Conservation (phyloP, 2,888 invertebrate species). For the Proisotoma minuta region DNA sequence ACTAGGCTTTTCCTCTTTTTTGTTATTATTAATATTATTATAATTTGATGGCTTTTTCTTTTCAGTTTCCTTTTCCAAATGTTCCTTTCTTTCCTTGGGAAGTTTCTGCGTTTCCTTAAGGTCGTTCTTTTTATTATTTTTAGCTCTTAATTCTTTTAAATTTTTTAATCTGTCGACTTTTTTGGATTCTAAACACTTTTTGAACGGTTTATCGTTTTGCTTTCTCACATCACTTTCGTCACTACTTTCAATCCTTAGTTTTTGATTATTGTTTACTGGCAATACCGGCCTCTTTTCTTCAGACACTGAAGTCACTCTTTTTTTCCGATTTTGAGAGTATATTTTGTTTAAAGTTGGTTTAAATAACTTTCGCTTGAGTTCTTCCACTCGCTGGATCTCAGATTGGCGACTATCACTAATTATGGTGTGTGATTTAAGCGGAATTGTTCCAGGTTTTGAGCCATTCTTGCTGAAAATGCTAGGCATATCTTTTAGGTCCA, state of each 20-base stretch:
- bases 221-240: background rate
- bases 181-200: slow-evolving; percentile 12
- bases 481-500: slow-evolving; percentile 24
- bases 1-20: slow-evolving; percentile 16
- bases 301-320: too few relatives aligned
- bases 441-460: background rate
- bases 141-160: slow-evolving; percentile 21
- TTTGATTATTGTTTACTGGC: background rate
- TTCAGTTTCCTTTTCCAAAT: slow-evolving; percentile 15
- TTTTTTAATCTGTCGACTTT: slow-evolving; percentile 14
- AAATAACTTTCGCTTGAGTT: slow-evolving; percentile 19
- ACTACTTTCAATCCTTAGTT: background rate
- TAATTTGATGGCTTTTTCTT: background rate
- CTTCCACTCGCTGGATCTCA: slow-evolving; percentile 23
- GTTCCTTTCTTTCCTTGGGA: slow-evolving; percentile 17
- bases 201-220: too few relatives aligned
- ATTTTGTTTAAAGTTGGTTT: slow-evolving; percentile 10
- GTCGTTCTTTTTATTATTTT: slow-evolving; percentile 13
- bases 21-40: slow-evolving; percentile 10
- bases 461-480: slow-evolving; percentile 21
- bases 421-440: slow-evolving; percentile 3
- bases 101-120: slow-evolving; percentile 13
- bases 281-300: slow-evolving; percentile 15
- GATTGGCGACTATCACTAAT: background rate
- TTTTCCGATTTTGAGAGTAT: slow-evolving; percentile 7